A percentile compares a stretch with the other conserved stretches of the same genome.
phyloP scores from a whole-genome alignment of 2,113 vertebrate genomes.

The Butorides virescens region DNA sequence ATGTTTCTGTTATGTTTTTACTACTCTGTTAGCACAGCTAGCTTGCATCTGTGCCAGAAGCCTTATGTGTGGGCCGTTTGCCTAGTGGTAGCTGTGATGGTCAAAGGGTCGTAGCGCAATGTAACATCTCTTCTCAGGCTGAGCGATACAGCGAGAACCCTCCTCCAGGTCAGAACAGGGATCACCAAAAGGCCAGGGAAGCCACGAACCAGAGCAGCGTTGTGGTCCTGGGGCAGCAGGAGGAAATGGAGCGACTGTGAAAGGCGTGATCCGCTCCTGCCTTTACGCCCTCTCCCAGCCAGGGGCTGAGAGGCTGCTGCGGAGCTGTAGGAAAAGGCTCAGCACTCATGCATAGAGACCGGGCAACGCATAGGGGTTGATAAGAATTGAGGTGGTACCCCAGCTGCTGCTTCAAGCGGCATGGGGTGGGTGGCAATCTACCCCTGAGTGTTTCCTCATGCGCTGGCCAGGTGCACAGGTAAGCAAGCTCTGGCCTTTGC shows the following conservation, averaged over 20 bases:
- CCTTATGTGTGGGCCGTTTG: accelerated
- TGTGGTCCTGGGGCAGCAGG: neutral
- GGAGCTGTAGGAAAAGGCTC: neutral
- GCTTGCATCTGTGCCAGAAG: neutral
- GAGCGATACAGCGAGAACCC: neutral
- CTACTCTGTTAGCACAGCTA: neutral
- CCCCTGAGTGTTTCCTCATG: neutral
- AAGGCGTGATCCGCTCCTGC: neutral
- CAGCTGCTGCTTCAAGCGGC: neutral
- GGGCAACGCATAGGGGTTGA: neutral
- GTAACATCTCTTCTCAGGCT: neutral
- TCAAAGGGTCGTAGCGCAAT: neutral
- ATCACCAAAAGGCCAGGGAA: neutral
- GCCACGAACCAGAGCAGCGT: neutral
- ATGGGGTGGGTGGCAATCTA: neutral
- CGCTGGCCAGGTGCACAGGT: neutral
- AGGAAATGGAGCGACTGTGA: neutral
- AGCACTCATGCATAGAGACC: accelerated
- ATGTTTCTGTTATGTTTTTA: neutral
- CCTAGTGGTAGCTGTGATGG: neutral
- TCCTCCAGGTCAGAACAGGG: neutral
- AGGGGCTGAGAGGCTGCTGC: neutral
- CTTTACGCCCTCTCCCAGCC: accelerated
- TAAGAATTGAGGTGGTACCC: neutral
- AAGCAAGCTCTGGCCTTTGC: neutral